These are phyloP conservation scores for Euplagia quadripunctaria DNA, from an alignment of 2,888 invertebrate species.

Conservation along the genomic window DNA sequence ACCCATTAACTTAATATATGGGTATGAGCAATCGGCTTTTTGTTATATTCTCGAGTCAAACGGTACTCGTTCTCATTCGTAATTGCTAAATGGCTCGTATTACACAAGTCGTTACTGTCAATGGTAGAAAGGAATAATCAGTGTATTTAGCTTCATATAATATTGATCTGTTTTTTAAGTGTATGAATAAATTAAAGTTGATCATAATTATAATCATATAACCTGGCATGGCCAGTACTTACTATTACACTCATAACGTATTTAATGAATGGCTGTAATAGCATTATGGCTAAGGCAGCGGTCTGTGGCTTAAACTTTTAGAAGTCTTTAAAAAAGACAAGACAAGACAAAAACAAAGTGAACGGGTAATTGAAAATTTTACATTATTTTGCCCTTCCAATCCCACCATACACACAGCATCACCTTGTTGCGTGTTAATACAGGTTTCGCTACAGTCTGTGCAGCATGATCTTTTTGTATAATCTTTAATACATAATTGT, in stretches of 20 bases:
- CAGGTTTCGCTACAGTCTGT: too few species aligned
- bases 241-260: background rate
- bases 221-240: background rate
- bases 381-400: too few species aligned
- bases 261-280: background rate
- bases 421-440: too few species aligned
- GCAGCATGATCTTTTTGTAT: too few species aligned
- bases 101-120: slow-evolving; percentile 65
- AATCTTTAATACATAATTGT: too few species aligned
- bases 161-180: slow-evolving; percentile 22
- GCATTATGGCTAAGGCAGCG: too few species aligned
- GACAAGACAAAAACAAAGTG: too few species aligned
- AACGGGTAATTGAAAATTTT: too few species aligned
- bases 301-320: background rate
- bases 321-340: too few species aligned
- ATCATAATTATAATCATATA: background rate
- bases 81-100: slow-evolving; percentile 72
- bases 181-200: background rate
- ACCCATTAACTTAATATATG: slow-evolving; percentile 80
- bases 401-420: too few species aligned
- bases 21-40: slow-evolving; percentile 74
- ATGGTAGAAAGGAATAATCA: slow-evolving; percentile 51
- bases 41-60: slow-evolving; percentile 67
- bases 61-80: slow-evolving; percentile 61
- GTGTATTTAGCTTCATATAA: slow-evolving; percentile 46